Evolutionary conservation across 2,888 invertebrate genomes (phyloP), one percentile per base, ranked within the genome.

Genomic region (Chrysolina oricalcia): DNA sequence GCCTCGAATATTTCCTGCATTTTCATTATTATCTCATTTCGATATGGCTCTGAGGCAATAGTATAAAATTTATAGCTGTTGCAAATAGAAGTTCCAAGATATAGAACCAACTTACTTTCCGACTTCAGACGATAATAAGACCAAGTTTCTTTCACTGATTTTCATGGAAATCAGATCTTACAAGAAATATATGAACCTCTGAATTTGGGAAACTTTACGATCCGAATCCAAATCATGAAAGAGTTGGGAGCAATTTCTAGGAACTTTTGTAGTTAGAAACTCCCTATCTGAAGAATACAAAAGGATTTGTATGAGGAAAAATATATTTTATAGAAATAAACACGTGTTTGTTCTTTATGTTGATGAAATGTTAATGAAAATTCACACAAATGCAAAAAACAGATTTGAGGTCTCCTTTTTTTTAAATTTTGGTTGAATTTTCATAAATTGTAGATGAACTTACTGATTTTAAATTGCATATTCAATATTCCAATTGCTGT

Each of bases 91-190:
- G 63, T 73, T 73, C 50, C 27, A 3, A 27, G 19, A 56, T 68
- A 53, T 35, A 68, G 68, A 53, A 53, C 19, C 35, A 68, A 69
- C 67, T 73, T 43, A 53, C 69, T 65, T 68, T 69, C 56, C 40
- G 62, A 43, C 68, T 53, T 64, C 23, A 69, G 43, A 64, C 65
- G 73, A 73, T 73, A 73, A 73, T 64, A 53, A 73, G 69, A 50
- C 40, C 50, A 59, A 64, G 73, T 64, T 68, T 67, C 48, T 69
- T n/a, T 62, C 63, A 69, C 50, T 73, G 73, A 73, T 73, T 73
- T 69, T 62, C 73, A 73, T 69, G 63, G 63, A 69, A 73, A 68
- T 73, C 53, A 41, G 73, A 68, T 50, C 63, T n/a, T 50, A 50
- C 43, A 46, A 50, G 63, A 69, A 63, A 73, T 64, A 17, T 69